A percentile compares a stretch with the other conserved stretches of the same genome.
phyloP scores from a whole-genome alignment of 2,888 invertebrate genomes.

The Pseudoips prasinana region DNA sequence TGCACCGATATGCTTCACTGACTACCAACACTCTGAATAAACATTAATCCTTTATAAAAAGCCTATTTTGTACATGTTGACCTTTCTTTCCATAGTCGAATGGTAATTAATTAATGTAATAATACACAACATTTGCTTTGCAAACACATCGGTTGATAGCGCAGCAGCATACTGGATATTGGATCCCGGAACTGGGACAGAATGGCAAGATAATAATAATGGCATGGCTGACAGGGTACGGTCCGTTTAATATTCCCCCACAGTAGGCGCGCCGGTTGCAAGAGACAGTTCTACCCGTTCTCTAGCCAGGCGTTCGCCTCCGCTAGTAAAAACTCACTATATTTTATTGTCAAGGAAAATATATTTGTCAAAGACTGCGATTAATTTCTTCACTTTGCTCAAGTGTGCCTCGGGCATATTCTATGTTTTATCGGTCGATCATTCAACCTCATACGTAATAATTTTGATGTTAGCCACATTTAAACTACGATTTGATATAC shows the following conservation, averaged over 20 bases:
- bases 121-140: constrained; percentile 32
- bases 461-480: too few species aligned
- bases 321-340: constrained; percentile 70
- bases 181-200: constrained; percentile 43
- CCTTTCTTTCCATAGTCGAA: constrained; percentile 15
- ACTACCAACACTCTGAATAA: too few species aligned
- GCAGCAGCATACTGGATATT: constrained; percentile 34
- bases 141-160: constrained; percentile 32
- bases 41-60: constrained; percentile 26
- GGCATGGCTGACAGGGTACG: constrained; percentile 46
- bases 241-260: constrained; percentile 74
- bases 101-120: too few species aligned
- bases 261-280: constrained; percentile 67
- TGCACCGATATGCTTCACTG: constrained; percentile 12
- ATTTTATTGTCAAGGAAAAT: constrained; percentile 77
- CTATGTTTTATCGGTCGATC: too few species aligned
- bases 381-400: constrained; percentile 65
- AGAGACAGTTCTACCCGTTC: constrained; percentile 72
- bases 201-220: constrained; percentile 63
- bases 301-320: constrained; percentile 51
- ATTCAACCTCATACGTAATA: too few species aligned
- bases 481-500: too few species aligned
- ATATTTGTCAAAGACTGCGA: constrained; percentile 74
- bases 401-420: too few species aligned
- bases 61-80: constrained; percentile 15